Base-by-base conservation (phyloP, 2,113 vertebrate species). In the Miniopterus natalensis region DNA sequence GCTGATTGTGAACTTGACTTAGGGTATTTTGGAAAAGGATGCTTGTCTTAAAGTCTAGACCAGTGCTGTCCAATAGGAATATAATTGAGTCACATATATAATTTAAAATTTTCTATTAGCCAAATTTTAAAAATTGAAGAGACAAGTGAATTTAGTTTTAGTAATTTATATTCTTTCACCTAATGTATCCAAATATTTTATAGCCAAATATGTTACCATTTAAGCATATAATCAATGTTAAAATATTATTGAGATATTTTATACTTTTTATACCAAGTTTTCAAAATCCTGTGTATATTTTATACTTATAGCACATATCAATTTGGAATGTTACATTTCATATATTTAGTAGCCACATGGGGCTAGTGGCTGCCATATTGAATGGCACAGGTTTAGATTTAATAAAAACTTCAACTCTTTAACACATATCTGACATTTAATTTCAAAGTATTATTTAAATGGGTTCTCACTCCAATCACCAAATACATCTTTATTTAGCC, bases 91-190 rank as follows among this genome's bases (percentile, higher is more conserved):
- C 63, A 88, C 36, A 90, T 20, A 79, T 25, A 36, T 55, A 53
- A 59, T 87, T 95, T 75, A 18, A 93, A 95, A 63, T 13, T 70
- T 74, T 92, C n/a, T 80, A n/a, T 79, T 79, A 85, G 74, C 17
- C 9, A 36, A 8, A 92, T 75, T 87, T 59, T 51, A 85, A 84
- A 74, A 95, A 84, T 51, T 78, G 21, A 92, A 84, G 68, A 68
- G 25, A 68, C 3, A 70, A n/a, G 4, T 92, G 45, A 77, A 75
- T 83, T 95, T 88, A 88, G 27, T 77, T 49, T 77, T 36, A 59
- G 66, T 78, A 71, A 40, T 78, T 78, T 81, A 31, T 84, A 71
- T 81, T 57, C 57, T 63, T 96, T 88, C 94, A 65, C 20, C 29
- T 17, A 40, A 0, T 77, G 23, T 81, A 77, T 81, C 40, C 49